A percentile compares a stretch with the other conserved stretches of the same genome.
Conservation (phyloP, 1,140 invertebrate species). For the Drosophila navojoa region DNA sequence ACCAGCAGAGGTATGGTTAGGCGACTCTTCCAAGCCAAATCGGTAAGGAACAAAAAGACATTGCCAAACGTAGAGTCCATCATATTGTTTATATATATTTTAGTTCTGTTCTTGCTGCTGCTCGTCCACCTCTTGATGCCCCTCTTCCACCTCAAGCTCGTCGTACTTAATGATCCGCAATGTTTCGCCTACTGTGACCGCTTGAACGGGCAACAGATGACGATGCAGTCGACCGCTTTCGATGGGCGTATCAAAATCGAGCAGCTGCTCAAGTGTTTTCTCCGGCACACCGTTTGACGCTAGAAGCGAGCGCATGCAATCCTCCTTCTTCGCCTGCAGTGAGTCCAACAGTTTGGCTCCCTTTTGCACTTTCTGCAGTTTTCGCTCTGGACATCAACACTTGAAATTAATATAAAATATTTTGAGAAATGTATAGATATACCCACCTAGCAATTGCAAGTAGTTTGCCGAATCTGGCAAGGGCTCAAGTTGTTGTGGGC, state of each 20-base stretch:
- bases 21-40: constrained; percentile 85
- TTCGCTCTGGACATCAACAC: constrained; percentile 77
- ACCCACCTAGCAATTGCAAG: constrained; percentile 64
- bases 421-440: background rate
- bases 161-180: constrained; percentile 85
- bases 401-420: background rate
- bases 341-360: constrained; percentile 84
- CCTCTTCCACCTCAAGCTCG: constrained; percentile 64
- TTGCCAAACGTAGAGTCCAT: constrained; percentile 78
- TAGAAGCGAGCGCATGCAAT: constrained; percentile 84
- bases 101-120: constrained; percentile 25
- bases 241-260: constrained; percentile 83
- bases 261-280: constrained; percentile 56
- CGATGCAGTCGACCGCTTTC: constrained; percentile 80
- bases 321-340: constrained; percentile 84
- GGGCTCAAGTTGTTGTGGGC: constrained; percentile 57
- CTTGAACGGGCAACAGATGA: constrained; percentile 84
- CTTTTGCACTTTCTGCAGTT: constrained; percentile 84
- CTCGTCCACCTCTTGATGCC: constrained; percentile 17
- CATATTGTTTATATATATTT: constrained; percentile 25
- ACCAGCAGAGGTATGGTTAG: constrained; percentile 84
- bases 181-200: constrained; percentile 84
- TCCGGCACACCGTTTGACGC: constrained; percentile 53
- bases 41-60: constrained; percentile 84
- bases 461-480: constrained; percentile 82